Percentiles rank a stretch among this genome's conserved stretches.
These are phyloP conservation scores for Eurois occulta DNA, from an alignment of 2,888 invertebrate genomes.

Conservation along the genomic window DNA sequence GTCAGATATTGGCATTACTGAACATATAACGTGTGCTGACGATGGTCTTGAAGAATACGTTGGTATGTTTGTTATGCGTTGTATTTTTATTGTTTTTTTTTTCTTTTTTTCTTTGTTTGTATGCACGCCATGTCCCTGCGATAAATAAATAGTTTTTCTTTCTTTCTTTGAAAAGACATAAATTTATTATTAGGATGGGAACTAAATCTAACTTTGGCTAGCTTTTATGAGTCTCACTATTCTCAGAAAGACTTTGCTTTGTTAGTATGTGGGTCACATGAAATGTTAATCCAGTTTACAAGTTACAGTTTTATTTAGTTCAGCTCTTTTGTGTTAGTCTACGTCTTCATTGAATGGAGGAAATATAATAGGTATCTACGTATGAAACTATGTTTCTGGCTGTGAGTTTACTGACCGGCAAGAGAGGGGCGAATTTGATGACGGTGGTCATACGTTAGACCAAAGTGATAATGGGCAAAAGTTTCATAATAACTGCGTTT, in stretches of 20 bases:
- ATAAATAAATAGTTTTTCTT: no score
- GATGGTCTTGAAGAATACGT: not conserved
- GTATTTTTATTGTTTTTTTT: no score
- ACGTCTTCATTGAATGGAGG: not conserved
- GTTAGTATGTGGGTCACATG: conserved; percentile 40
- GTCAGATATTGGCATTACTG: not conserved
- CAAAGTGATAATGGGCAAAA: not conserved
- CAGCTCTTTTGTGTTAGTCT: conserved; percentile 8
- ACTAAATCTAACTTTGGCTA: conserved; percentile 33
- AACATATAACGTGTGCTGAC: not conserved
- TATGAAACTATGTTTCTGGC: not conserved
- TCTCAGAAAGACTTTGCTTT: conserved; percentile 31
- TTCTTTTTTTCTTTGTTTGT: no score
- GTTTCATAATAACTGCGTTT: not conserved
- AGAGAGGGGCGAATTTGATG: not conserved
- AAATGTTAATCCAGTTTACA: conserved; percentile 41
- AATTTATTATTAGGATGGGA: conserved; percentile 23
- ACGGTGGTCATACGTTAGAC: not conserved
- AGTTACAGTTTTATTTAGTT: conserved; percentile 28
- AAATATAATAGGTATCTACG: not conserved
- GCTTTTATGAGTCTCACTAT: conserved; percentile 21
- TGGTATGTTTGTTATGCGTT: no score
- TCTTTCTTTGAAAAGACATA: conserved; percentile 29
- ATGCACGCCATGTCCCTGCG: no score
- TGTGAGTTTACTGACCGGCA: not conserved